These are phyloP conservation scores for Tragulus kanchil DNA, from an alignment of 2,113 vertebrate genomes.

Conservation along the genomic window DNA sequence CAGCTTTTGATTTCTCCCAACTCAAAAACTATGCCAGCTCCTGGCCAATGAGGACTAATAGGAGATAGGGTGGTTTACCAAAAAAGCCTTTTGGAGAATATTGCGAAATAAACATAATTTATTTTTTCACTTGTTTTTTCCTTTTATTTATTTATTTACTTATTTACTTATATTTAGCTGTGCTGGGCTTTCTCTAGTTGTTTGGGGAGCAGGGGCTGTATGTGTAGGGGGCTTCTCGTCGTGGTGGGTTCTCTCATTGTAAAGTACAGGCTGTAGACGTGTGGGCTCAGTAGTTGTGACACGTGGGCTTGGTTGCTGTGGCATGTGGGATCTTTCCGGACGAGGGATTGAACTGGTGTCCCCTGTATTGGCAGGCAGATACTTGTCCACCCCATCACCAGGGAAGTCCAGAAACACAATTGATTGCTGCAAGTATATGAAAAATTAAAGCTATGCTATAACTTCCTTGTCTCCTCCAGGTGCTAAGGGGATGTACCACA, in stretches of 20 bases:
- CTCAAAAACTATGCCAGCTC: not conserved
- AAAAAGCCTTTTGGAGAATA: not conserved
- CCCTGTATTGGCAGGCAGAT: not conserved
- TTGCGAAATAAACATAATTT: not conserved
- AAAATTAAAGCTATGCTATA: not conserved
- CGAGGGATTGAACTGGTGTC: not conserved
- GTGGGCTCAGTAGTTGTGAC: not conserved
- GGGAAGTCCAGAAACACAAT: not conserved
- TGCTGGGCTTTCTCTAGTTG: not conserved
- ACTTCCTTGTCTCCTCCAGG: not conserved
- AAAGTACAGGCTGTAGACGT: not conserved
- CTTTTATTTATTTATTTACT: not conserved
- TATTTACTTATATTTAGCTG: not conserved
- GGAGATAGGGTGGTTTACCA: not conserved
- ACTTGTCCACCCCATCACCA: not conserved
- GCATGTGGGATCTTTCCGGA: not conserved
- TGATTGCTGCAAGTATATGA: not conserved
- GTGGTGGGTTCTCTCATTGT: not conserved
- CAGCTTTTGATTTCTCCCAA: not conserved
- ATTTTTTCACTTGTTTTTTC: not conserved
- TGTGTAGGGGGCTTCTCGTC: not conserved
- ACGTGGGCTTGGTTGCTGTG: not conserved
- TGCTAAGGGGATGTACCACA: fast-evolving
- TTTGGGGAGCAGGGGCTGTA: not conserved
- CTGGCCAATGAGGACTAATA: not conserved